Base-by-base conservation (phyloP, 2,797 vertebrate genomes). In the Xenentodon cancila region DNA sequence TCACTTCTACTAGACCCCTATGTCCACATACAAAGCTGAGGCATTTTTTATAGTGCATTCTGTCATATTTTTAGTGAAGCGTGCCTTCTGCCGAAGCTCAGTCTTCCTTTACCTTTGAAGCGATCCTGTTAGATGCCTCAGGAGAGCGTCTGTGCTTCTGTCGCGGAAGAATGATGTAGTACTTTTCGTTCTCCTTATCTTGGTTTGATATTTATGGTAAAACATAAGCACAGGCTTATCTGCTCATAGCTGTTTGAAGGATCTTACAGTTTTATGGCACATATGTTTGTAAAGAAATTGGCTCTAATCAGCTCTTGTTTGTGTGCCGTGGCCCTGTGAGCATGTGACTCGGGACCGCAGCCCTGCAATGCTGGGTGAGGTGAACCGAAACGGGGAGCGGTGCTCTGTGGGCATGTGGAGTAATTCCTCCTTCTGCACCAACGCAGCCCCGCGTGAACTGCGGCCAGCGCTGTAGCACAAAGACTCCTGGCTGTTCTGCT, bases 51-150 rank as follows among this genome's bases (percentile, higher is more conserved):
- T 1, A 15, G 49, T 59, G 73, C 72, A 56, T 70, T 40, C 37
- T 64, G 48, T 56, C 51, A n/a, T 56, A 7, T 44, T 20, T 61
- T 74, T 70, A 65, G 68, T 60, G 16, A 47, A 61, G 63, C 47
- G 59, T 55, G 22, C 48, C 3, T 70, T 58, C 49, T 46, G 56
- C 49, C 45, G 64, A 57, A 40, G 45, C 60, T 81, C 72, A n/a
- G 42, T 66, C 68, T 68, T 62, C n/a, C 62, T 55, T 44, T 75
- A 58, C 55, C 86, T 84, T 89, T 75, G 66, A 62, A 5, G 12
- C 82, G 76, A 91, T 74, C 85, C 73, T 59, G 2, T 32, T 69
- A 64, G 73, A 82, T 46, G 60, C 59, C 79, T 62, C 80, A n/a
- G 1, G 54, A 78, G 72, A 75, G 43, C 30, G 53, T 60, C 18